Evolutionary conservation across 2,797 vertebrate species (phyloP).

Genomic region (Leuciscus waleckii): DNA sequence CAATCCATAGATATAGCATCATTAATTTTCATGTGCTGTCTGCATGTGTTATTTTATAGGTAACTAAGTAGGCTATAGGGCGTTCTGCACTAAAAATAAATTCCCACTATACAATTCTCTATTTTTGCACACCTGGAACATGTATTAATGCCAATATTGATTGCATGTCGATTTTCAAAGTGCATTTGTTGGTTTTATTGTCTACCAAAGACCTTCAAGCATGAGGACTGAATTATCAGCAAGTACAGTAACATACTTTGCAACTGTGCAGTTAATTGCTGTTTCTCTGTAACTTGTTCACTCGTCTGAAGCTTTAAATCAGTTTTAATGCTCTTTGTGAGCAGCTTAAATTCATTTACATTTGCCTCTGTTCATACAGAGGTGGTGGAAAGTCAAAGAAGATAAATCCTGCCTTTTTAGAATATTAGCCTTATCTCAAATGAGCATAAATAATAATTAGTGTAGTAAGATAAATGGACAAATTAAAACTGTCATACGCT

Average conservation of each 20-base stretch:
- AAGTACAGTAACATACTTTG: background rate
- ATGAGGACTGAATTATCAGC: background rate
- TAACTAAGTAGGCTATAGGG: background rate
- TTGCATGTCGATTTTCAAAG: background rate
- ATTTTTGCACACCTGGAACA: background rate
- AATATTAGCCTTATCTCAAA: slow-evolving; percentile 65
- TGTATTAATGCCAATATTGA: background rate
- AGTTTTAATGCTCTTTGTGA: slow-evolving; percentile 11
- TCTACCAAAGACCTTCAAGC: background rate
- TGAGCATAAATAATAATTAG: slow-evolving; percentile 65
- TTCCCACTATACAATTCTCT: background rate
- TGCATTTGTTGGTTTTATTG: background rate
- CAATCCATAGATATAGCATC: no score
- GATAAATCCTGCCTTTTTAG: slow-evolving; percentile 71
- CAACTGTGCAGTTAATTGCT: background rate
- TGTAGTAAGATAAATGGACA: slow-evolving; percentile 63
- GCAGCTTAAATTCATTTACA: slow-evolving; percentile 55
- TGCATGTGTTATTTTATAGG: background rate
- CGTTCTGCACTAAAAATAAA: background rate
- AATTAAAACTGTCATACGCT: slow-evolving; percentile 70
- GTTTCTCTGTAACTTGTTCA: slow-evolving; percentile 5
- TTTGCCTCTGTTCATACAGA: slow-evolving; percentile 58
- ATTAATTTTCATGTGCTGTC: no score
- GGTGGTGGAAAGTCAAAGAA: slow-evolving; percentile 55
- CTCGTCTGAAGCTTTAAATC: slow-evolving; percentile 8